Evolutionary conservation across 1,140 invertebrate genomes (phyloP), one percentile per base, ranked within the genome.

Genomic region (Drosophila guanche): DNA sequence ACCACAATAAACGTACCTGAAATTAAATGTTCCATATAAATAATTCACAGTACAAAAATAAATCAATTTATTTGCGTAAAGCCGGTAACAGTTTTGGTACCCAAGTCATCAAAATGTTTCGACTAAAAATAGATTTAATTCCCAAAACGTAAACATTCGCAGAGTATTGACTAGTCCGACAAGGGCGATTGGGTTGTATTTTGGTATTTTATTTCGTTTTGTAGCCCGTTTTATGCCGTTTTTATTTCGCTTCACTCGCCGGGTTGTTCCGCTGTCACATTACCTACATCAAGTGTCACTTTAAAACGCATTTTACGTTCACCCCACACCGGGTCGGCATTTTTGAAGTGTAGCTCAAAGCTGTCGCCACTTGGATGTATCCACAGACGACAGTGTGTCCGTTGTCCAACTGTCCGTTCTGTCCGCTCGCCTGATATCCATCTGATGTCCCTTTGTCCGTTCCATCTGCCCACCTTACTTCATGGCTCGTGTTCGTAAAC

Each of bases 241-340:
- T 68, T 68, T 68, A 55, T 67, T 67, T 48, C 33, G 23, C 10
- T 55, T 23, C 56, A 45, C 62, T 75, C 29, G 48, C 58, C 58
- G 50, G 79, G 60, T 79, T 84, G 75, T 84, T 84, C 54, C 16
- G 75, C 79, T 84, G 79, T 84, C 79, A 83, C 61, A 84, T 84
- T 84, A 84, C 79, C 79, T 84, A 84, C 75, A 84, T 84, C 79
- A 86, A 77, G 73, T 76, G 77, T 86, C 81, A 77, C 81, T 86
- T 86, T 86, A 85, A 80, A 86, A 85, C 80, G 80, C 72, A 86
- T 85, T 85, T 86, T 80, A 74, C 77, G 74, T 77, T 74, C 50
- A 60, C 54, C 46, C 53, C 46, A 51, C 55, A 20, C 40, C 29
- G 52, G 50, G 33, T 65, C 22, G 33, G 33, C 25, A 58, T 41